Evolutionary conservation across 1,140 invertebrate genomes (phyloP), one percentile per base, ranked within the genome.

Genomic region (Polypedilum pembai): DNA sequence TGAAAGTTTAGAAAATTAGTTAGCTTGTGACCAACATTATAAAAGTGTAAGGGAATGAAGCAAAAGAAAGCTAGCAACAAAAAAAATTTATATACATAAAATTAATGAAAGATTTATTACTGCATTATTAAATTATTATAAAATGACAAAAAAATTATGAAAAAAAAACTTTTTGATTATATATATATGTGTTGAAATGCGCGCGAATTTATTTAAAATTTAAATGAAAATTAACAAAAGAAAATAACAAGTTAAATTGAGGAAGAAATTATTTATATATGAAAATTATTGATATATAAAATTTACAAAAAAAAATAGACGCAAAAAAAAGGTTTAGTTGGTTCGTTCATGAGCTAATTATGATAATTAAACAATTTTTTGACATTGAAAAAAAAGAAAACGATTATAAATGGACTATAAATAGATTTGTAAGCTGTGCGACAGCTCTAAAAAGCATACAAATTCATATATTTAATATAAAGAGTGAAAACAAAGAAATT

Each of bases 161-260:
- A 45, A 45, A 56, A 56, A 15, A 4, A 56, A 56, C n/a, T n/a
- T 56, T 56, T 56, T 33, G 24, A 56, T 12, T 56, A 56, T n/a
- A n/a, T 56, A 56, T n/a, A n/a, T 56, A 56, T 56, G 45, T 56
- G 45, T 56, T 56, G n/a, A 56, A 56, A 56, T 56, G 45, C 45
- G 45, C 45, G 45, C 45, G 45, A 56, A 56, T 56, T 56, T 56
- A 56, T 56, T n/a, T 15, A 56, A 45, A 56, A 56, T 15, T 56
- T 56, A 15, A 56, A 33, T 33, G 5, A 33, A 33, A 33, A 33
- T 33, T 33, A 33, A 33, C 24, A 33, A 33, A 33, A 33, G n/a
- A n/a, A 33, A 33, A 33, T 33, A 33, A 33, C 24, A 33, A 33
- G 24, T 33, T 33, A 33, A 33, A 33, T 33, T 33, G 24, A 33